Percentiles rank a stretch among this genome's conserved stretches.
These are phyloP conservation scores for Mionectes olivaceus DNA, from an alignment of 2,797 vertebrate species.

Conservation along the genomic window DNA sequence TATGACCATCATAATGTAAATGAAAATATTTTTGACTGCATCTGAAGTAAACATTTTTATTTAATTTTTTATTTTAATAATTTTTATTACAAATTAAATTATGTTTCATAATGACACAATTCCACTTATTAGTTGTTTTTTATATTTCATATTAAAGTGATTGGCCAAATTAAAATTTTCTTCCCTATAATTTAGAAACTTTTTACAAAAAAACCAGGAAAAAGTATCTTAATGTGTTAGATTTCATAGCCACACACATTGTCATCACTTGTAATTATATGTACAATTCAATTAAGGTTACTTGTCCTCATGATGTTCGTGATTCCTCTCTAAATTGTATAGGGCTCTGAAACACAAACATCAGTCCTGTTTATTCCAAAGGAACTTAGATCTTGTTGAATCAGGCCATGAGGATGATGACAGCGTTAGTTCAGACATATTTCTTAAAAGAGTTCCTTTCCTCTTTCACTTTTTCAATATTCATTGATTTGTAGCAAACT, in stretches of 20 bases:
- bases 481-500: background rate
- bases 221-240: background rate
- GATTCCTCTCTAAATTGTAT: background rate
- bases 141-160: background rate
- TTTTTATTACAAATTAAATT: background rate
- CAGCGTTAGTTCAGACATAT: background rate
- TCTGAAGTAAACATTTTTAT: background rate
- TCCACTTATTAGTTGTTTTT: background rate
- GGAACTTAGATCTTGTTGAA: background rate
- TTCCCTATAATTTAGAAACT: background rate
- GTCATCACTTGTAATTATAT: background rate
- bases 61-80: background rate
- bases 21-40: background rate
- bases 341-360: background rate
- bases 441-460: background rate
- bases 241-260: background rate
- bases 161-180: background rate
- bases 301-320: background rate
- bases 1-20: background rate
- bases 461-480: background rate
- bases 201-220: background rate
- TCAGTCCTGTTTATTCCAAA: background rate
- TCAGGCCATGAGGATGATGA: background rate
- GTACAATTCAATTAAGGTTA: background rate
- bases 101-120: background rate